Evolutionary conservation across 2,888 invertebrate species (phyloP), one percentile per base, ranked within the genome.

Genomic region (Calameuta pallipes): DNA sequence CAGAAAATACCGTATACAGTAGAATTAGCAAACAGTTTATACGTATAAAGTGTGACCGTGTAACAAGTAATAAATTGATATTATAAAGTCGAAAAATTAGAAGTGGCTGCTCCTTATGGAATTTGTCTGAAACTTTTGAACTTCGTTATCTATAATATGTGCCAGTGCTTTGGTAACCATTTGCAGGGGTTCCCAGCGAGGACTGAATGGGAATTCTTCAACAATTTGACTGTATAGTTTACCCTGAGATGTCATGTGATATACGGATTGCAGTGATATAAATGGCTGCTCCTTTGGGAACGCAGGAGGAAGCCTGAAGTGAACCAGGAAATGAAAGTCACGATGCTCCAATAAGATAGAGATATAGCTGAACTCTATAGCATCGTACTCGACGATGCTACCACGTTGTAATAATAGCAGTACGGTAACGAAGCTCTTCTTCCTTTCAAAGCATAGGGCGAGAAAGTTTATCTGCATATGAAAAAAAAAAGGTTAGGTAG

Each of bases 271-370:
- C 6, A 95, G 85, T 4, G 90, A 92, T 68, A 94, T 88, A 75
- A 91, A 90, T 41, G 95, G 95, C 71, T 91, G 91, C 79, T 93
- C 93, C 75, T 92, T 92, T 11, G 95, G 95, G 88, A 94, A 95
- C 30, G 85, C 85, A n/a, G 87, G 82, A 4, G 84, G 69, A 1
- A 91, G 79, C 12, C 75, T 11, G 70, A 93, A 87, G 69, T 89
- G 84, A 1, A 93, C 82, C 2, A 93, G 81, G 83, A 92, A 92
- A 81, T 89, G 90, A 83, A 92, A 92, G 78, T 92, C 92, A 75
- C 92, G 87, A 83, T 92, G 89, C 79, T 91, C 91, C 79, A 92
- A 82, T n/a, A 93, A 80, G 74, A 92, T 86, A 2, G 89, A 83
- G 15, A 92, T 85, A 75, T 89, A 89, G 23, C 82, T 86, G 83